These are phyloP conservation scores for Cisticola juncidis DNA, from an alignment of 2,113 vertebrate species.

Conservation along the genomic window DNA sequence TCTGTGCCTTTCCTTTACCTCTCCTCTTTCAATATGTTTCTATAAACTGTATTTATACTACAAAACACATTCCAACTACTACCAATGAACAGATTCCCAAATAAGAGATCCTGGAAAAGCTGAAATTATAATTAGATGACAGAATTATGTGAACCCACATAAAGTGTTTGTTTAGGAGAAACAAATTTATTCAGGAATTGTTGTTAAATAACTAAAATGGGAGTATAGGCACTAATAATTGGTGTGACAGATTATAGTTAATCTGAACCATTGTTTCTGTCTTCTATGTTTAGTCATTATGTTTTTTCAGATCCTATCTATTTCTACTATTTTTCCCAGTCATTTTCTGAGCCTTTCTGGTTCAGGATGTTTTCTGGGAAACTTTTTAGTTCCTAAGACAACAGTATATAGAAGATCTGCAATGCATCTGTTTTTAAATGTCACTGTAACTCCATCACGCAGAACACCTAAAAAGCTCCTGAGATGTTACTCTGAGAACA, in stretches of 20 bases:
- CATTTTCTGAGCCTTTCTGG: not conserved
- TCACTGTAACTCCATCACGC: not conserved
- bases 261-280: not conserved
- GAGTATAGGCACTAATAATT: not conserved
- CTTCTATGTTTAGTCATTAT: not conserved
- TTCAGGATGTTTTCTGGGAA: not conserved
- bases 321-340: not conserved
- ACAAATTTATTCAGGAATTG: not conserved
- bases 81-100: not conserved
- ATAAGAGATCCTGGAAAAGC: not conserved
- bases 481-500: not conserved
- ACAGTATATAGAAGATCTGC: not conserved
- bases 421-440: not conserved
- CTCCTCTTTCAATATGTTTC: not conserved
- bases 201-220: not conserved
- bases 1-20: not conserved
- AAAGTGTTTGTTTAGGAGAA: not conserved
- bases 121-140: not conserved
- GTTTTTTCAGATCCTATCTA: not conserved
- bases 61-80: too few species aligned
- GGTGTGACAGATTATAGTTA: not conserved
- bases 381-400: not conserved
- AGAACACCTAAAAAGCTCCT: not conserved
- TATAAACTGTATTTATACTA: not conserved
- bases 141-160: not conserved